These are phyloP conservation scores for Eristalis tenax DNA, from an alignment of 2,888 invertebrate genomes.

Conservation along the genomic window DNA sequence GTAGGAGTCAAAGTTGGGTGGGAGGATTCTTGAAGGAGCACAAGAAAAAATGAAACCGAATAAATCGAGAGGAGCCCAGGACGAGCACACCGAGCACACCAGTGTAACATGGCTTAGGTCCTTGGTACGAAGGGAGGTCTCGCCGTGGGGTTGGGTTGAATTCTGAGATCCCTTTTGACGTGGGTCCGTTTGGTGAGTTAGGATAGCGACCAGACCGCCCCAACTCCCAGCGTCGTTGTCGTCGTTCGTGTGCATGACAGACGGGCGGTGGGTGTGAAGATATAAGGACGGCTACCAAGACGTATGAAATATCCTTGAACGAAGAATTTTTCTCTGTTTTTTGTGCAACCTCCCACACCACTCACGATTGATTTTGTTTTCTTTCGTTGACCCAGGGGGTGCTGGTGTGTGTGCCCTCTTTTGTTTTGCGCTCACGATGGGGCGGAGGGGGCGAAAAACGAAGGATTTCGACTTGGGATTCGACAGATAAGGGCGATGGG, in stretches of 20 bases:
- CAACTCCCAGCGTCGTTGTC: neutral
- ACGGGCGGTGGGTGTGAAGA: neutral
- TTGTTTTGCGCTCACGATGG: neutral
- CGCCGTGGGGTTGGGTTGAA: slow-evolving; percentile 39
- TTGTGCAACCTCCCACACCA: neutral
- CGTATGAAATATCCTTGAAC: slow-evolving; percentile 28
- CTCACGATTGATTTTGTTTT: slow-evolving; percentile 21
- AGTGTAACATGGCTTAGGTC: slow-evolving; percentile 49
- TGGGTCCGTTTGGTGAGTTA: slow-evolving; percentile 50
- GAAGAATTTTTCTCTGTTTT: neutral
- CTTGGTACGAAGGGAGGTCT: slow-evolving; percentile 28
- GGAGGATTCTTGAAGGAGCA: slow-evolving; percentile 38
- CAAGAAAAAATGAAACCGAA: slow-evolving; percentile 31
- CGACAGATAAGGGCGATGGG: slow-evolving; percentile 4
- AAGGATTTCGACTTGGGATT: neutral
- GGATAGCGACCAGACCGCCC: slow-evolving; percentile 35
- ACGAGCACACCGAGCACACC: neutral
- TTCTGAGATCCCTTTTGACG: slow-evolving; percentile 63
- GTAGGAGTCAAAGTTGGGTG: slow-evolving; percentile 55
- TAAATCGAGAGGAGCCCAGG: slow-evolving; percentile 45
- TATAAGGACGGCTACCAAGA: neutral
- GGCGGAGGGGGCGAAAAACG: neutral
- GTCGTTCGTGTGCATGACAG: slow-evolving; percentile 45
- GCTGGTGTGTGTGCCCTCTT: neutral
- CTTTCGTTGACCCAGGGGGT: slow-evolving; percentile 16